Evolutionary conservation across 2,888 invertebrate species (phyloP).

Genomic region (Euphydryas editha): DNA sequence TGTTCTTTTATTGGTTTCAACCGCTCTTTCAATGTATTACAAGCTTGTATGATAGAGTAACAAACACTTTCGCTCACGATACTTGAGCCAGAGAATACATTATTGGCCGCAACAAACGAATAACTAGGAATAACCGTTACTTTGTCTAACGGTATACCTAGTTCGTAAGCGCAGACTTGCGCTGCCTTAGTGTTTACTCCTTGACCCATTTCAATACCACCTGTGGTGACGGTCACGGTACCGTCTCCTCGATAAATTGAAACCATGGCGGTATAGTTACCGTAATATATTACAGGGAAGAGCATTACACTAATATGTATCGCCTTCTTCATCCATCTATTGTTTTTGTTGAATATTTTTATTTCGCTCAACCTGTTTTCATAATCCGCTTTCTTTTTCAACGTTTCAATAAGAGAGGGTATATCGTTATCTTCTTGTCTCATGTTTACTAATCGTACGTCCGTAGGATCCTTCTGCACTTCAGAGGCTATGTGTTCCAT

Average conservation of each 20-base stretch:
- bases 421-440: constrained; percentile 68
- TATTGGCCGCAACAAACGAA: constrained; percentile 85
- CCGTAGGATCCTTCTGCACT: constrained; percentile 82
- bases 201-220: constrained; percentile 90
- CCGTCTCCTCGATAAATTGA: constrained; percentile 88
- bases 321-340: constrained; percentile 91
- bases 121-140: constrained; percentile 85
- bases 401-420: constrained; percentile 79
- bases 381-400: constrained; percentile 75
- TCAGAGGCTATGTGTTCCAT: constrained; percentile 87
- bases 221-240: constrained; percentile 87
- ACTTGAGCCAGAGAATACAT: constrained; percentile 86
- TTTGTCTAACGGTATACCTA: constrained; percentile 86
- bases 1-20: constrained; percentile 81
- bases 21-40: constrained; percentile 81
- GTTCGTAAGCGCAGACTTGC: constrained; percentile 89
- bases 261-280: constrained; percentile 84
- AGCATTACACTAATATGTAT: constrained; percentile 86
- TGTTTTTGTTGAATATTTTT: constrained; percentile 83
- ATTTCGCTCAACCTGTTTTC: constrained; percentile 77
- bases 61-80: constrained; percentile 85
- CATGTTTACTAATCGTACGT: constrained; percentile 84
- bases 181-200: constrained; percentile 91
- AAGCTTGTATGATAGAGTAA: constrained; percentile 83
- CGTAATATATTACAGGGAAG: constrained; percentile 83